phyloP scores from a whole-genome alignment of 1,140 invertebrate genomes.

The Tetramorium parvispinum region DNA sequence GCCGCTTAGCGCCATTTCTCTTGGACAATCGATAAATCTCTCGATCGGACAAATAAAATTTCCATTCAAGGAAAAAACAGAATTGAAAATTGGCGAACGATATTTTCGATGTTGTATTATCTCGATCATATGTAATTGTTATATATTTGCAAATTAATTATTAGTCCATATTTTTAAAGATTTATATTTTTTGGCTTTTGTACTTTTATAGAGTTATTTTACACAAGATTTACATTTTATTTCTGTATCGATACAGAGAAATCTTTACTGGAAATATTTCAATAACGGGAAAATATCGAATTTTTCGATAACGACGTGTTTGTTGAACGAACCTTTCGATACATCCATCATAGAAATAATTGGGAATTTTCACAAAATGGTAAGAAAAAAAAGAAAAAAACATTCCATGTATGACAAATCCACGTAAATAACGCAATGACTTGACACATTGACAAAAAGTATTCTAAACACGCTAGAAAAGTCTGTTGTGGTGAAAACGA shows the following conservation, averaged over 20 bases:
- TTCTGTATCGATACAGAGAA: too few relatives aligned
- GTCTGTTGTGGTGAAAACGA: slow-evolving; percentile 15
- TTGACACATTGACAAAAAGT: not conserved
- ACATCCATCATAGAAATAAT: not conserved
- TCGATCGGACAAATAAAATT: slow-evolving; percentile 37
- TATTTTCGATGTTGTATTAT: not conserved
- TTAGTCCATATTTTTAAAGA: not conserved
- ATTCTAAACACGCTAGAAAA: not conserved
- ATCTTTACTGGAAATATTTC: not conserved
- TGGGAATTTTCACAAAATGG: not conserved
- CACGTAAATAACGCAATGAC: not conserved
- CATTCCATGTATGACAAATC: not conserved
- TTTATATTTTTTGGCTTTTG: not conserved
- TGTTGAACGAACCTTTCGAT: not conserved
- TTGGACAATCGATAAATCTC: slow-evolving; percentile 41
- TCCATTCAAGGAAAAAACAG: slow-evolving; percentile 32
- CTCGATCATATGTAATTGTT: not conserved
- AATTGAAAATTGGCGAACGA: not conserved
- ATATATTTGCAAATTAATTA: slow-evolving; percentile 6
- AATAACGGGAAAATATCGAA: not conserved
- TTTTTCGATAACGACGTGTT: not conserved
- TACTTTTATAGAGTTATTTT: too few relatives aligned
- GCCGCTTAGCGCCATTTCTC: slow-evolving; percentile 46
- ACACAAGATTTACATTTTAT: too few relatives aligned
- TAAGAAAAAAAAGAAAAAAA: not conserved